Evolutionary conservation across 2,888 invertebrate species (phyloP).

Genomic region (Colletes collaris): DNA sequence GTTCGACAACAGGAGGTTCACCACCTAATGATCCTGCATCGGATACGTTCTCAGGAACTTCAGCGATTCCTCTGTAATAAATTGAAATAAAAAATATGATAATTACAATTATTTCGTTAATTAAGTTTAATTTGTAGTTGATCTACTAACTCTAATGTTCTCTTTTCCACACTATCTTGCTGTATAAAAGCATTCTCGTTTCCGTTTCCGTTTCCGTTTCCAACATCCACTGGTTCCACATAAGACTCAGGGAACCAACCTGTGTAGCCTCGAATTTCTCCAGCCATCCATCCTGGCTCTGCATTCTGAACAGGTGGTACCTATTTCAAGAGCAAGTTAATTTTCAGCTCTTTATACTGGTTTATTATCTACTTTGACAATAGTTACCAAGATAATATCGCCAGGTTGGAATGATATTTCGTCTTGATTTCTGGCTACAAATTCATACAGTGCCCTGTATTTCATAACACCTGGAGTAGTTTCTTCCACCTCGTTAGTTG

Average conservation of each 20-base stretch:
- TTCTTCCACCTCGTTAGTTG: constrained; percentile 78
- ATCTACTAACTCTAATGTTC: constrained; percentile 84
- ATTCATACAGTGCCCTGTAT: constrained; percentile 97
- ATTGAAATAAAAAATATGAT: constrained; percentile 16
- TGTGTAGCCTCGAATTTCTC: constrained; percentile 93
- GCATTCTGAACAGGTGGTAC: constrained; percentile 91
- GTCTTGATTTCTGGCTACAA: constrained; percentile 95
- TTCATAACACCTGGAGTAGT: constrained; percentile 85
- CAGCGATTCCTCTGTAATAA: constrained; percentile 87
- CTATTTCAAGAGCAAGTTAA: constrained; percentile 73
- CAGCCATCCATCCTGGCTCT: constrained; percentile 99
- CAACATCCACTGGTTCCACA: constrained; percentile 89
- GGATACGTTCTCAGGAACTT: constrained; percentile 87
- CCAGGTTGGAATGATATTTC: constrained; percentile 97
- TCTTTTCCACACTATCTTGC: constrained; percentile 79
- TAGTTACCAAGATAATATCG: constrained; percentile 91
- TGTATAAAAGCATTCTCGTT: constrained; percentile 82
- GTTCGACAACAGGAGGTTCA: constrained; percentile 77
- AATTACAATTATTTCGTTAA: not conserved
- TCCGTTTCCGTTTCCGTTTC: constrained; percentile 77
- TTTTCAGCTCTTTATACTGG: constrained; percentile 15
- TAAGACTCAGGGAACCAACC: constrained; percentile 99
- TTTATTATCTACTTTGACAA: not conserved
- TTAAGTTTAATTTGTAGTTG: constrained; percentile 6
- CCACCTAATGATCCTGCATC: constrained; percentile 83